Evolutionary conservation across 2,797 vertebrate genomes (phyloP), one percentile per base, ranked within the genome.

Genomic region (Sebastes ruberrimus): DNA sequence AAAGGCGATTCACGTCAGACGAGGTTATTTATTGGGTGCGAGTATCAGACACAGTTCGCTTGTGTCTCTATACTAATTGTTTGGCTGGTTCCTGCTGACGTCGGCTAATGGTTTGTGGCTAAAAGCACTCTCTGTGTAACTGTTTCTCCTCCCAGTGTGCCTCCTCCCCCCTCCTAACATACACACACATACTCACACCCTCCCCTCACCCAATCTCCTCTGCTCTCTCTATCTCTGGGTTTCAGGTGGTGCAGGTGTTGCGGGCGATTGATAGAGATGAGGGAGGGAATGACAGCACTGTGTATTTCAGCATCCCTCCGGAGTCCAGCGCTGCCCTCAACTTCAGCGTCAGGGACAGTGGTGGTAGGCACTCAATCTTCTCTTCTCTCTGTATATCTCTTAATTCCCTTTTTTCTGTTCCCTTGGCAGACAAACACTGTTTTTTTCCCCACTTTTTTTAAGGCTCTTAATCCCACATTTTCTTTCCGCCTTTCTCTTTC

Each of bases 201-300:
- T 32, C 63, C 62, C 42, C 66, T 87, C 71, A 81, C 46, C 56
- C 61, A 38, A 59, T 84, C 84, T 88, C 46, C 67, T 79, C 65
- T 65, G 55, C 85, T 81, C 84, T 90, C 88, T 94, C 85, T 93
- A 86, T 94, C 88, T 91, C 81, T 90, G 74, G 76, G 63, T 89
- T 94, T 92, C 94, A 98, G 97, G 94, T 98, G 93, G 97, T 98
- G 92, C 97, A 97, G 94, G 96, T 97, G 90, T 94, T 98, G 91
- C 93, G 94, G 76, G 97, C 97, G 60, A 95, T 97, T 92, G 97
- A 98, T 95, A 96, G 94, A 94, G 97, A 98, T 71, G 96, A 97
- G 86, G 95, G 92, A 10, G 97, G 97, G 71, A 97, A 97, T 82
- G 95, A 96, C 88, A 97, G 96, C 92, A 92, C 93, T 0, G 95